Base-by-base conservation (phyloP, 2,113 vertebrate species). In the Bubo blakistoni region DNA sequence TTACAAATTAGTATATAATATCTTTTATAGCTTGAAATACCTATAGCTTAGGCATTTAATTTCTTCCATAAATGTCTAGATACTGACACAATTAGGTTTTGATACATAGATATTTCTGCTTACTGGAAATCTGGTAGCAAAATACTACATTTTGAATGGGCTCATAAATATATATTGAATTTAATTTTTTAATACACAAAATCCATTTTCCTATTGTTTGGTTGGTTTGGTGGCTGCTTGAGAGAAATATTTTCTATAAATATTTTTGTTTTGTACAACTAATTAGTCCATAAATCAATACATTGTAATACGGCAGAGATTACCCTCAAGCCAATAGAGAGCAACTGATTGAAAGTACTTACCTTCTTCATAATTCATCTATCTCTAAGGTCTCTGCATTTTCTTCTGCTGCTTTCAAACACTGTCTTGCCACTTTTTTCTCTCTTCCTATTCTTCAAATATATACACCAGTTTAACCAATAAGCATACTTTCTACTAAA, bases 151-250 rank as follows among this genome's bases (percentile, higher is more conserved):
- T 97, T 97, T 97, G 95, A 98, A 97, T 76, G 94, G 96, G 95
- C 96, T 98, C 98, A 98, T 98, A 98, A 98, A 98, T 98, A 98
- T 98, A 98, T 97, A 98, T 98, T 98, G 98, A 98, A 98, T 98
- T 98, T 98, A 98, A 98, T 98, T 98, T 98, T 97, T 97, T 96
- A 98, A 97, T 97, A 97, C 92, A 96, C 83, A 97, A 96, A 98
- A 97, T 80, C 96, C 95, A 97, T 98, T 98, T 98, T 97, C 89
- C 59, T 96, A 61, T 97, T 97, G 83, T 98, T 98, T 96, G 79
- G 94, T 93, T 95, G 74, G 61, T 96, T 97, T 97, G 69, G 80
- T 83, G 89, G 67, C 87, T 97, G 62, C 91, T 94, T 94, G 61
- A 94, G 71, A 96, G 89, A 97, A 97, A 62, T 85, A 85, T 94